These are phyloP conservation scores for Hoplodrina blanda DNA, from an alignment of 2,888 invertebrate species.

Conservation along the genomic window DNA sequence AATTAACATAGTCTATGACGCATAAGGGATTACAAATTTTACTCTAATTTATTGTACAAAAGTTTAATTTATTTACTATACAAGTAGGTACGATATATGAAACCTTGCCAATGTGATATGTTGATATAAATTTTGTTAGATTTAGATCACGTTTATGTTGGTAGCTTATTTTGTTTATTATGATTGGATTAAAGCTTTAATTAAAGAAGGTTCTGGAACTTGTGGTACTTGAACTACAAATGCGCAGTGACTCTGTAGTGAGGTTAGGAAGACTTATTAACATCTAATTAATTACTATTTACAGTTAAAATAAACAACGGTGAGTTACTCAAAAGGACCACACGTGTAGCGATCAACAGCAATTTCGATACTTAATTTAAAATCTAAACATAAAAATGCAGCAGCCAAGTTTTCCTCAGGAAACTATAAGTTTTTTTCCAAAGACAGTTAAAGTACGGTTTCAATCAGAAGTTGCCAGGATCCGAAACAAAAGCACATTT, in stretches of 20 bases:
- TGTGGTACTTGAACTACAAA: too few relatives aligned
- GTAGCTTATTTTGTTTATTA: neutral
- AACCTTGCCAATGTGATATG: constrained; percentile 8
- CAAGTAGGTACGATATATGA: neutral
- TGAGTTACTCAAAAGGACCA: too few relatives aligned
- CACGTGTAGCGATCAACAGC: too few relatives aligned
- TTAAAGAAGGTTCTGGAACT: neutral
- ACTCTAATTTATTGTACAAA: constrained; percentile 33
- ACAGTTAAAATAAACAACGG: too few relatives aligned
- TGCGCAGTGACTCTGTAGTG: neutral
- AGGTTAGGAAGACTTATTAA: neutral
- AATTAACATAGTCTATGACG: constrained; percentile 42
- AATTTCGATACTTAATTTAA: neutral
- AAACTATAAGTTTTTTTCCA: neutral
- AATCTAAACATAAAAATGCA: neutral
- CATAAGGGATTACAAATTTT: constrained; percentile 20
- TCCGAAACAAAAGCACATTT: constrained; percentile 20
- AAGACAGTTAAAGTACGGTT: constrained; percentile 12
- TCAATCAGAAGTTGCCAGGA: constrained; percentile 9
- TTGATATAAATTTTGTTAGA: constrained; percentile 12
- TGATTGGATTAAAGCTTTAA: neutral
- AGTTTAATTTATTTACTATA: constrained; percentile 33
- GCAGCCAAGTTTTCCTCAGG: neutral
- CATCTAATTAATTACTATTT: neutral
- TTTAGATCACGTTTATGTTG: constrained; percentile 9